Evolutionary conservation across 2,888 invertebrate genomes (phyloP), one percentile per base, ranked within the genome.

Genomic region (Conchocele bisecta): DNA sequence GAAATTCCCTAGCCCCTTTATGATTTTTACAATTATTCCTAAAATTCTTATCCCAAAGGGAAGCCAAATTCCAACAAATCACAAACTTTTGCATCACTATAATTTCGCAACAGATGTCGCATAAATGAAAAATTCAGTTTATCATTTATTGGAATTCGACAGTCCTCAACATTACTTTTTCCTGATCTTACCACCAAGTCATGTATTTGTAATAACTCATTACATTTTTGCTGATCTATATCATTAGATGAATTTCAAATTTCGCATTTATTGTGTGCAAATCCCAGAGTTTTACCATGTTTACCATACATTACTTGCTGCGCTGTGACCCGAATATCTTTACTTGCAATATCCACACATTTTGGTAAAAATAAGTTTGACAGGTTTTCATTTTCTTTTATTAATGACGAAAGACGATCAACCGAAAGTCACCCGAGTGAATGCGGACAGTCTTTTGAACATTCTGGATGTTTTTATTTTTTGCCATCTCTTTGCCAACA

Each of bases 41-140:
- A 11, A 50, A 17, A 11, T 3, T 22, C 26, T 15, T 50, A 11
- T 26, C 59, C 48, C 13, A 59, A 20, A 26, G 59, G 48, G 20
- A 59, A 59, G 2, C 59, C 35, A 59, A 29, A 59, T 46, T 28
- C 31, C 24, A 59, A 26, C 2, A 59, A 48, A 33, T 59, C 59
- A 33, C 17, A 48, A 33, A 48, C 44, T 24, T 33, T 5, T 4
- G 22, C 7, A 48, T 59, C 48, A 2, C 13, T 33, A 17, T 59
- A 59, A 48, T 31, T 50, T 31, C 35, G 24, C 28, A 50, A 50
- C 24, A 17, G 1, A 50, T 1, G 29, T 50, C 4, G 24, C 13
- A 9, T 17, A 26, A 24, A 50, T 6, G 22, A 2, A 7, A 42
- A 20, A 42, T 57, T 28, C 7, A 57, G 4, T 37, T 39, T 20